A percentile compares a stretch with the other conserved stretches of the same genome.
phyloP scores from a whole-genome alignment of 2,113 vertebrate species.

The Gallinago media region DNA sequence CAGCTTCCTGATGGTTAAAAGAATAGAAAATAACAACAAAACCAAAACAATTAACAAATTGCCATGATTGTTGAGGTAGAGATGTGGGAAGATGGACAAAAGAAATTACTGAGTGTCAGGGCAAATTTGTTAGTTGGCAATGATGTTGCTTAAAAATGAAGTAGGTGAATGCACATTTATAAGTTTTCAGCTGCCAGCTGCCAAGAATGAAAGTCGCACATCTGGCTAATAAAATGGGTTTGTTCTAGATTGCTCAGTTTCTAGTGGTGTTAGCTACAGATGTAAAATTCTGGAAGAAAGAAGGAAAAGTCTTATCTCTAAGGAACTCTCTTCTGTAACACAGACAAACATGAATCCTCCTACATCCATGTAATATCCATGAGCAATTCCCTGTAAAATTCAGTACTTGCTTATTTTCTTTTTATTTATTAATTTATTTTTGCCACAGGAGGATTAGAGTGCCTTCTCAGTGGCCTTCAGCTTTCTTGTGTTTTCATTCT shows the following conservation, averaged over 20 bases:
- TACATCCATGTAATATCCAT: not conserved
- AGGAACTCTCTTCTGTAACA: not conserved
- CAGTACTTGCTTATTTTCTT: not conserved
- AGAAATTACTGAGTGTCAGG: conserved; percentile 29
- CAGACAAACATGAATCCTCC: not conserved
- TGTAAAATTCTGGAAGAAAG: not conserved
- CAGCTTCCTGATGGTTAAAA: conserved; percentile 60
- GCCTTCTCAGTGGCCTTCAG: not conserved
- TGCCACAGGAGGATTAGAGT: not conserved
- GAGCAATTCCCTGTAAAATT: not conserved
- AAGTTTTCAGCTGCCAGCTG: conserved; percentile 55
- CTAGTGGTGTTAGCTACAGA: not conserved
- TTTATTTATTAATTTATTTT: not conserved
- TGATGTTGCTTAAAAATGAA: conserved; percentile 29
- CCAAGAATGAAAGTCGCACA: conserved; percentile 23
- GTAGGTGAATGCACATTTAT: conserved; percentile 41
- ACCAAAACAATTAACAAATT: conserved; percentile 39
- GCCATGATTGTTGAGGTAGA: conserved; percentile 11
- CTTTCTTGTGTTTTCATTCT: not conserved
- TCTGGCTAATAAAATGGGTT: conserved; percentile 63
- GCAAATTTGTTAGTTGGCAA: not conserved
- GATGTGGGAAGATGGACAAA: conserved; percentile 15
- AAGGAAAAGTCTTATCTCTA: not conserved
- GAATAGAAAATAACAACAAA: conserved; percentile 53
- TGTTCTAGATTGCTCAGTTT: conserved; percentile 2